Conservation (phyloP, 2,888 invertebrate species). For the Molanna angustata region DNA sequence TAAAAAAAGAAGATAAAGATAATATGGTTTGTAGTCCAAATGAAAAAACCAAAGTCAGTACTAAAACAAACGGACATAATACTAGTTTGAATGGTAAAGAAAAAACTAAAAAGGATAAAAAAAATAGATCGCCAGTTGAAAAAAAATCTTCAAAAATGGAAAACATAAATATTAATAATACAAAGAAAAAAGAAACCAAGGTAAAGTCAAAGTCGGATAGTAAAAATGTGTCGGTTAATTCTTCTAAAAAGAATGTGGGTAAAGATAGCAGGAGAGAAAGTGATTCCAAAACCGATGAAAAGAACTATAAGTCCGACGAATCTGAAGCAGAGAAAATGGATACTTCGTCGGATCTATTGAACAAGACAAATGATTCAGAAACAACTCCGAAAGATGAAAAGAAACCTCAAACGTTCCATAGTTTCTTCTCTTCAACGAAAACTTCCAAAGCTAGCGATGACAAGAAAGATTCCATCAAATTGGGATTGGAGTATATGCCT, state of each 20-base stretch:
- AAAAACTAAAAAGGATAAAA: constrained; percentile 27
- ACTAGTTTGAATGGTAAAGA: constrained; percentile 9
- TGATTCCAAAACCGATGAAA: neutral
- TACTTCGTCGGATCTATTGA: constrained; percentile 2
- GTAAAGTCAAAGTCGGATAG: constrained; percentile 12
- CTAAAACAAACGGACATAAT: too few relatives aligned
- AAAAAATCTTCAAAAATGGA: too few relatives aligned
- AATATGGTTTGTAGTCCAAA: constrained; percentile 3
- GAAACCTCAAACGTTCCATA: constrained; percentile 27
- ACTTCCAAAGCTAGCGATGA: constrained; percentile 30
- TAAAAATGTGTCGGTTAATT: constrained; percentile 17
- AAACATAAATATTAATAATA: constrained; percentile 25
- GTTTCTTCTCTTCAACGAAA: constrained; percentile 32
- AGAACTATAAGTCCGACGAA: neutral
- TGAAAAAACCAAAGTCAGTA: neutral
- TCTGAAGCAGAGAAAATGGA: constrained; percentile 4
- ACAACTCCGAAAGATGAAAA: constrained; percentile 32
- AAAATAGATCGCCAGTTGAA: constrained; percentile 8
- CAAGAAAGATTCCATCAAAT: too few relatives aligned
- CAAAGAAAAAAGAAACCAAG: constrained; percentile 17
- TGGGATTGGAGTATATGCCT: constrained; percentile 64
- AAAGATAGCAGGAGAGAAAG: neutral
- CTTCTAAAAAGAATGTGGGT: constrained; percentile 15
- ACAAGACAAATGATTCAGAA: constrained; percentile 2
- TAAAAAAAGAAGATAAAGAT: constrained; percentile 13